phyloP scores from a whole-genome alignment of 1,140 invertebrate genomes.

The Drosophila lini region DNA sequence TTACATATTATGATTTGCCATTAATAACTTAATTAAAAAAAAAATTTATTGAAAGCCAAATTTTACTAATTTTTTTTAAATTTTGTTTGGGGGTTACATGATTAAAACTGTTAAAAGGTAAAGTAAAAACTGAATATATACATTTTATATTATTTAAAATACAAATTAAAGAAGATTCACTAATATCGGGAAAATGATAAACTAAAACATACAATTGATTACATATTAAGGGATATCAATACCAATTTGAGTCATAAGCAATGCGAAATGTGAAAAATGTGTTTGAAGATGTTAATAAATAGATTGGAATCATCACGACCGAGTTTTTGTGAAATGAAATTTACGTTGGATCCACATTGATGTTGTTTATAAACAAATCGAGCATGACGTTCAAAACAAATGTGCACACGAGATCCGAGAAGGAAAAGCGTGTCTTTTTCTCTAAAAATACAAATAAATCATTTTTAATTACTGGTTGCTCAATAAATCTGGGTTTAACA shows the following conservation, averaged over 20 bases:
- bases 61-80: too few relatives aligned
- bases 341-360: conserved; percentile 20
- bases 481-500: conserved; percentile 13
- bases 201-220: not conserved
- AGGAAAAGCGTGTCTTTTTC: conserved; percentile 23
- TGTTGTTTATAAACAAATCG: conserved; percentile 44
- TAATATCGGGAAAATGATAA: not conserved
- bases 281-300: conserved; percentile 29
- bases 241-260: conserved; percentile 10
- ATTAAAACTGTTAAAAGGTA: too few relatives aligned
- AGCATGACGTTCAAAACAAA: conserved; percentile 35
- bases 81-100: too few relatives aligned
- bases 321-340: conserved; percentile 19
- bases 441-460: conserved; percentile 2
- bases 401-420: conserved; percentile 26
- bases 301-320: conserved; percentile 13
- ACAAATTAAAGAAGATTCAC: not conserved
- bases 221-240: not conserved
- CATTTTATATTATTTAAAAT: not conserved
- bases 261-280: conserved; percentile 15
- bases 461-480: conserved; percentile 10
- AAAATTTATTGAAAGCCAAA: too few relatives aligned
- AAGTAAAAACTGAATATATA: too few relatives aligned
- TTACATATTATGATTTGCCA: too few relatives aligned
- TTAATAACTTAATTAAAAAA: too few relatives aligned